These are phyloP conservation scores for Tichodroma muraria DNA, from an alignment of 2,113 vertebrate genomes.

Conservation along the genomic window DNA sequence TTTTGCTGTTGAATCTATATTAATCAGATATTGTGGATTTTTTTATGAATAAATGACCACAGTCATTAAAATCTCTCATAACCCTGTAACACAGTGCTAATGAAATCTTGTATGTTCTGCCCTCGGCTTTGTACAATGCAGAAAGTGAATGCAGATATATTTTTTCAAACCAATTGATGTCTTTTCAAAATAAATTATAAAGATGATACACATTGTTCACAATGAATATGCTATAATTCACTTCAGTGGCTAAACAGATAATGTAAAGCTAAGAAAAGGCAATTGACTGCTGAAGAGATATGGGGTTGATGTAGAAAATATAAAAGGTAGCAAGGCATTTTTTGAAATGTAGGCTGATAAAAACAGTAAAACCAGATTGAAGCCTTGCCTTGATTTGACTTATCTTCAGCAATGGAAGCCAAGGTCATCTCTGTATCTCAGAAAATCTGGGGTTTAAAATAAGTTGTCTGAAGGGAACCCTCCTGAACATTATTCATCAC, in stretches of 20 bases:
- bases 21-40: conserved; percentile 26
- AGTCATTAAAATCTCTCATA: conserved; percentile 49
- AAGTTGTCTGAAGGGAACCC: conserved; percentile 64
- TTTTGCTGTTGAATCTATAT: background rate
- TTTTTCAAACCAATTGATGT: conserved; percentile 53
- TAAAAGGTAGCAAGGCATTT: conserved; percentile 65
- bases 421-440: conserved; percentile 58
- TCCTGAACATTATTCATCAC: conserved; percentile 64
- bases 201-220: conserved; percentile 65
- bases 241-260: conserved; percentile 71
- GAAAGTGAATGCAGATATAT: conserved; percentile 44
- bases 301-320: conserved; percentile 66
- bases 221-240: conserved; percentile 71
- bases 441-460: conserved; percentile 69
- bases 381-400: conserved; percentile 72
- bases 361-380: conserved; percentile 70
- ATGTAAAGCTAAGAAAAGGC: conserved; percentile 55
- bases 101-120: conserved; percentile 36
- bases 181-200: conserved; percentile 66
- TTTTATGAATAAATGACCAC: conserved; percentile 50
- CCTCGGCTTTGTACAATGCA: conserved; percentile 18
- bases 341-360: conserved; percentile 71
- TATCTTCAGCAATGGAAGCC: conserved; percentile 65
- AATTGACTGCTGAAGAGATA: conserved; percentile 64
- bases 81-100: conserved; percentile 24